Conservation (phyloP, 2,113 vertebrate species). For the Gymnocephalus cernua region DNA sequence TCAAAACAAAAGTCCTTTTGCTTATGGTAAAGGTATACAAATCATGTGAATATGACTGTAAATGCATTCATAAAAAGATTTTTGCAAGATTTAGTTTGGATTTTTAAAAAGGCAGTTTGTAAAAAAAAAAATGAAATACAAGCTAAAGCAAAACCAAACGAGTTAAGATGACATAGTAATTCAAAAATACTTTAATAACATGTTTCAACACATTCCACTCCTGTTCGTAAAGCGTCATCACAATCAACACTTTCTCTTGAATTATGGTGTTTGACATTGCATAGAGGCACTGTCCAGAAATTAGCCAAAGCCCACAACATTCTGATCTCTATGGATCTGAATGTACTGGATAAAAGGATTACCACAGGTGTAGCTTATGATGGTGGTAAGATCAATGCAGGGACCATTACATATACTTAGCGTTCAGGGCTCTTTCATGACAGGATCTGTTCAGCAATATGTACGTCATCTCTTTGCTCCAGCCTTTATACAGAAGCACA, state of each 20-base stretch:
- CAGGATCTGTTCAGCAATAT: neutral
- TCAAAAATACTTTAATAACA: constrained; percentile 80
- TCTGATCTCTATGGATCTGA: constrained; percentile 24
- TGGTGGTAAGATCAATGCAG: neutral
- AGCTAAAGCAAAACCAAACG: constrained; percentile 1
- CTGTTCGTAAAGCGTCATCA: constrained; percentile 61
- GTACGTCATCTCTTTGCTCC: neutral
- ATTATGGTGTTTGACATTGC: constrained; percentile 13
- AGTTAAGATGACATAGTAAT: constrained; percentile 44
- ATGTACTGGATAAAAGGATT: neutral
- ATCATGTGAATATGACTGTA: neutral
- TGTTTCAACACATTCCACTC: constrained; percentile 52
- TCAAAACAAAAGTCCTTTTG: neutral
- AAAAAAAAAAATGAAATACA: neutral
- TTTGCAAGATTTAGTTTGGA: neutral
- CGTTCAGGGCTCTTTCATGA: neutral
- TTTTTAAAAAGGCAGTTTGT: neutral
- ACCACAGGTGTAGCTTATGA: constrained; percentile 4
- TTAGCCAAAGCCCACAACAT: neutral
- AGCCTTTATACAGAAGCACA: neutral
- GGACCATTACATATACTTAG: constrained; percentile 4
- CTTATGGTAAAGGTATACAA: neutral
- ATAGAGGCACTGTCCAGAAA: constrained; percentile 38
- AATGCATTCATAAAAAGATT: neutral
- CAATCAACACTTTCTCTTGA: constrained; percentile 52